These are phyloP conservation scores for Microplitis deprimator DNA, from an alignment of 2,888 invertebrate genomes.

Conservation along the genomic window DNA sequence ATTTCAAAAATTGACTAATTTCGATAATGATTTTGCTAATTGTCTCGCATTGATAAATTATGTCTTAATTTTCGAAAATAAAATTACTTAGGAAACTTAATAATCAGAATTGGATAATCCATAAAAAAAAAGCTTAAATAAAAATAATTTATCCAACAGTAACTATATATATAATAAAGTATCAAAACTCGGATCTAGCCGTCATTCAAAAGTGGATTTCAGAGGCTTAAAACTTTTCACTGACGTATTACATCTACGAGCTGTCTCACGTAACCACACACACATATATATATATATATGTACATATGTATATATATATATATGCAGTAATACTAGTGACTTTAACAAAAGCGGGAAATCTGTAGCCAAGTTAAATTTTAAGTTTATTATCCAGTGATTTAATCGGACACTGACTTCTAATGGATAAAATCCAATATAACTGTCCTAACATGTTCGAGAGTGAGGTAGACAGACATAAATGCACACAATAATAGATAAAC, in stretches of 20 bases:
- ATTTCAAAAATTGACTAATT: no score
- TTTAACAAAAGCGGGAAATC: not conserved
- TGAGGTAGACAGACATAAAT: no score
- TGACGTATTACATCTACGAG: slow-evolving; percentile 1
- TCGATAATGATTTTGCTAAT: no score
- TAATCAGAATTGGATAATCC: no score
- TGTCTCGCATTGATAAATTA: no score
- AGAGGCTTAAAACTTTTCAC: not conserved
- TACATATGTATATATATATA: no score
- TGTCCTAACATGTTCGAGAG: not conserved
- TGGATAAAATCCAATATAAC: not conserved
- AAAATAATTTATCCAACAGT: no score
- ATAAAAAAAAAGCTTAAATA: no score
- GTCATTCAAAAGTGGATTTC: not conserved
- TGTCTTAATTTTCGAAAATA: no score
- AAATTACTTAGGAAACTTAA: no score
- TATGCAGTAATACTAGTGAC: not conserved
- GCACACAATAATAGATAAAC: no score
- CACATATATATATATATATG: no score
- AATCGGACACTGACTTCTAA: not conserved
- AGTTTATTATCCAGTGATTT: not conserved
- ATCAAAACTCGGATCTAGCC: not conserved
- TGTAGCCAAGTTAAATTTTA: not conserved
- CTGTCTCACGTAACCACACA: slow-evolving; percentile 2
- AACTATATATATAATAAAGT: not conserved